Base-by-base conservation (phyloP, 2,113 vertebrate species). In the Tyto alba region DNA sequence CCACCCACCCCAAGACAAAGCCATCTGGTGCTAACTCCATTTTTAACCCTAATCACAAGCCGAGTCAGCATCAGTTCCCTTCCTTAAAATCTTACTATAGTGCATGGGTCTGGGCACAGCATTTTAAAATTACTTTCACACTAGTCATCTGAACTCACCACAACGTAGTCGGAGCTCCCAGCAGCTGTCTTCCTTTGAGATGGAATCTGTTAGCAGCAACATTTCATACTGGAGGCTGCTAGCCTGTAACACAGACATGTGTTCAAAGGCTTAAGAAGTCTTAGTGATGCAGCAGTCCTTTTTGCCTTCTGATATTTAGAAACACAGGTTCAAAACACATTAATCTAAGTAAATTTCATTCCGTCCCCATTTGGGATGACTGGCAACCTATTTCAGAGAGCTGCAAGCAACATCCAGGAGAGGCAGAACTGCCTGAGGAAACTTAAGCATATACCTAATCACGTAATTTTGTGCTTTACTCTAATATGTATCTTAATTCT, bases 201-300 rank as follows among this genome's bases (percentile, higher is more conserved):
- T 99, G 27, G 99, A 99, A 93, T 99, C 99, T 1, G 99, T 99
- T 52, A 99, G 98, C 76, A 99, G 97, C 96, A 99, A 96, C 99
- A 99, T 99, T 87, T 99, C 99, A 41, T 99, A 99, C 97, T 99
- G 99, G 75, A 99, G 98, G 96, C 99, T 99, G 97, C 99, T 99
- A 9, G 99, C 99, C 99, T 99, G 96, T 32, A 88, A 94, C 40
- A 22, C 60, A 88, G 59, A 91, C 34, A 47, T 29, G 16, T 0
- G 30, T 3, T 29, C 6, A 40, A 53, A 89, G 55, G 56, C 16
- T 73, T 73, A 55, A 56, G 32, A 66, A 77, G 32, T 26, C 7
- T 3, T 18, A 45, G 67, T 64, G 63, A 40, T 1, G 5, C 16
- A 57, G 66, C 23, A 34, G 27, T 10, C 34, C 41, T 21, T 60